Conservation (phyloP, 1,140 invertebrate species). For the Pseudachorutes palmiensis region DNA sequence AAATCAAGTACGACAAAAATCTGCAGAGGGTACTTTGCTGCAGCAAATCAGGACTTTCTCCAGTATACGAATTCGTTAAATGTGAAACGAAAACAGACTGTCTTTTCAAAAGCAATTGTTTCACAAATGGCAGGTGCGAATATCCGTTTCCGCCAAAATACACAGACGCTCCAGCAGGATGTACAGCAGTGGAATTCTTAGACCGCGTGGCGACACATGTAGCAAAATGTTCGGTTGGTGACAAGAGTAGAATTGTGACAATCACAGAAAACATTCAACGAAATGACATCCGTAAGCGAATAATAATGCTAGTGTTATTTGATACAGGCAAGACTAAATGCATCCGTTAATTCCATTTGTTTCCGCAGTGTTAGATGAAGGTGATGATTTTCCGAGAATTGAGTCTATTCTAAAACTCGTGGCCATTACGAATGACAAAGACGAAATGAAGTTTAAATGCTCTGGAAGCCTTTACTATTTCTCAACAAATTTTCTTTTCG, state of each 20-base stretch:
- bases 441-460: constrained; percentile 27
- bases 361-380: constrained; percentile 30
- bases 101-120: constrained; percentile 30
- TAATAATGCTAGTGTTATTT: too few species aligned
- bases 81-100: constrained; percentile 36
- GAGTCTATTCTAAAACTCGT: constrained; percentile 28
- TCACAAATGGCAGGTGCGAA: constrained; percentile 29
- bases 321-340: too few species aligned
- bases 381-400: constrained; percentile 21
- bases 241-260: constrained; percentile 16
- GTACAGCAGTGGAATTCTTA: constrained; percentile 29
- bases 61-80: constrained; percentile 31
- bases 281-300: constrained; percentile 33
- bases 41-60: constrained; percentile 27
- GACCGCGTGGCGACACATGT: constrained; percentile 31
- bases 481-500: constrained; percentile 32
- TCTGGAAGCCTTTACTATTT: constrained; percentile 31
- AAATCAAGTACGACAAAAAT: constrained; percentile 25
- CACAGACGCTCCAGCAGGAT: constrained; percentile 33
- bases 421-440: constrained; percentile 11
- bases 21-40: constrained; percentile 31
- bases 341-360: too few species aligned
- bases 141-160: constrained; percentile 28
- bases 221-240: constrained; percentile 30
- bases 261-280: constrained; percentile 26